A percentile compares a stretch with the other conserved stretches of the same genome.
These are phyloP conservation scores for Carassius auratus DNA, from an alignment of 2,113 vertebrate species.

Conservation along the genomic window DNA sequence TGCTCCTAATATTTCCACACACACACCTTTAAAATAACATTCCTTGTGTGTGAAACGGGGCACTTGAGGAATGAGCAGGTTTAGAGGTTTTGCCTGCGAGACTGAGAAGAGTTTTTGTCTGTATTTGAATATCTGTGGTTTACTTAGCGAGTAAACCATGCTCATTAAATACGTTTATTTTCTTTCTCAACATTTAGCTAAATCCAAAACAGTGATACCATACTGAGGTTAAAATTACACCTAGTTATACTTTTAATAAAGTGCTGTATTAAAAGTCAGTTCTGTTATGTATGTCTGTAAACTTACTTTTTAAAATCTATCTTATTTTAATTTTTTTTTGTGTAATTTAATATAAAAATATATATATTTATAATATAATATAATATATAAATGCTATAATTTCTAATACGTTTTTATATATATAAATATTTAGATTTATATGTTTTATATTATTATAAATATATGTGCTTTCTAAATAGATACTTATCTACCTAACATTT, in stretches of 20 bases:
- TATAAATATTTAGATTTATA: too few species aligned
- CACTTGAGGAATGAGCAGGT: neutral
- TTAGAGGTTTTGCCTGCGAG: conserved; percentile 5
- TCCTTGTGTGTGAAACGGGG: neutral
- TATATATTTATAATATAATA: too few species aligned
- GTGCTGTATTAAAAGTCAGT: neutral
- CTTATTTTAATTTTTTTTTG: too few species aligned
- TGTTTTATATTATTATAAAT: too few species aligned
- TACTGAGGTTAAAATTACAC: neutral
- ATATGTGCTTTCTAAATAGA: too few species aligned
- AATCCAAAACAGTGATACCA: neutral
- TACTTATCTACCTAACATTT: too few species aligned
- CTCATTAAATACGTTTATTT: conserved; percentile 26
- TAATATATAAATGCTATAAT: too few species aligned
- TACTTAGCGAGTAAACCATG: neutral
- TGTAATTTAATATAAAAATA: too few species aligned
- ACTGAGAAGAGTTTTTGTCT: conserved; percentile 18
- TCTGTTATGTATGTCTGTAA: neutral
- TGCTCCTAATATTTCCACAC: neutral
- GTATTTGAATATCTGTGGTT: conserved; percentile 25
- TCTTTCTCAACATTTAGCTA: conserved; percentile 25
- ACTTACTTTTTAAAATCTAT: too few species aligned
- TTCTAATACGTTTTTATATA: too few species aligned
- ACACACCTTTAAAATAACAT: conserved; percentile 8
- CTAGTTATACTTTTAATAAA: neutral